Percentiles rank a stretch among this genome's conserved stretches.
phyloP scores from a whole-genome alignment of 2,888 invertebrate species.

The Folsomia candida region DNA sequence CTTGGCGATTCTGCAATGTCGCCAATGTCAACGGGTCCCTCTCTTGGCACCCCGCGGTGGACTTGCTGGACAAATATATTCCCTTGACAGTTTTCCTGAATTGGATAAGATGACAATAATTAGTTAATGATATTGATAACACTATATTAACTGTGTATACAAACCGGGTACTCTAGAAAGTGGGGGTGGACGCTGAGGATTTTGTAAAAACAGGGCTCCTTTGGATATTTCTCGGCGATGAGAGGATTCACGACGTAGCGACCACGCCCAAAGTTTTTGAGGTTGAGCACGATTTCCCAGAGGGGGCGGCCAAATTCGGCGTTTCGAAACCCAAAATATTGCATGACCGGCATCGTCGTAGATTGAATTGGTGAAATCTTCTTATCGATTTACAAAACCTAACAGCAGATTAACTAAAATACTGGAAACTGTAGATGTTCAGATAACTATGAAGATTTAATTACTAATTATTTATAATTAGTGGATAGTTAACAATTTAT shows the following conservation, averaged over 20 bases:
- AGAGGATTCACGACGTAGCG: slow-evolving; percentile 29
- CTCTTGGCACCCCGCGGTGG: slow-evolving; percentile 21
- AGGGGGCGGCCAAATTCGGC: slow-evolving; percentile 39
- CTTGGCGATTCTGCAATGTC: slow-evolving; percentile 29
- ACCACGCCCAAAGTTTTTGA: slow-evolving; percentile 47
- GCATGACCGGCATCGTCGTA: slow-evolving; percentile 30
- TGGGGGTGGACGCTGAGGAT: slow-evolving; percentile 40
- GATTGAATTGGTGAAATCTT: neutral
- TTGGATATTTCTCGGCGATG: slow-evolving; percentile 14
- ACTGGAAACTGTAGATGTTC: too few species aligned
- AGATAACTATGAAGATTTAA: too few species aligned
- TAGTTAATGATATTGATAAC: neutral
- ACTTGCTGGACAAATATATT: slow-evolving; percentile 37
- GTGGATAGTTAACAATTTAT: too few species aligned
- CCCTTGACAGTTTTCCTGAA: slow-evolving; percentile 32
- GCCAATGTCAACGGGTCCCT: slow-evolving; percentile 36
- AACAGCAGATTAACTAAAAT: too few species aligned
- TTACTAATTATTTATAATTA: too few species aligned
- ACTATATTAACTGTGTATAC: neutral
- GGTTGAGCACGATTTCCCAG: slow-evolving; percentile 49
- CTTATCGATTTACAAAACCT: too few species aligned
- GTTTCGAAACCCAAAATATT: slow-evolving; percentile 39
- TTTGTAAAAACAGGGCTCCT: slow-evolving; percentile 33
- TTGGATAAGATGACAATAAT: slow-evolving; percentile 14
- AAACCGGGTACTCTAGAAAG: slow-evolving; percentile 38